Base-by-base conservation (phyloP, 2,888 invertebrate species). In the Isoperla grammatica region DNA sequence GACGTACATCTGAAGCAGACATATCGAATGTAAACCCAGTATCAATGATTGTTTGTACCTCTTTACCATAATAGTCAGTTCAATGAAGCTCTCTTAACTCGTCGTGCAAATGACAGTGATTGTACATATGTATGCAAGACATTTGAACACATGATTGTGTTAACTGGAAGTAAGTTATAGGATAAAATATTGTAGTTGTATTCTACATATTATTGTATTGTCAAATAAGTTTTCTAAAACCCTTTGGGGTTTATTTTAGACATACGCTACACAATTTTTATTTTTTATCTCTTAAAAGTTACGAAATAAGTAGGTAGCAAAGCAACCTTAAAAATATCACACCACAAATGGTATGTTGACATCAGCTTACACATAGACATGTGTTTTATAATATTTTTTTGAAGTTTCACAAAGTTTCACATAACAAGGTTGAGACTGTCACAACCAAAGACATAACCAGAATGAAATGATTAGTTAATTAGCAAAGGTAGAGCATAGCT, bases 21-120 rank as follows among this genome's bases (percentile, higher is more conserved):
- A 63, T 63, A 63, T 63, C 63, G 60, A 60, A 56, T 63, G 57
- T n/a, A 50, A 62, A 56, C 53, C 53, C 59, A 58, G 53, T 60
- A 48, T 61, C 60, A 56, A 61, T 63, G 58, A 63, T 49, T 63
- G 63, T 63, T 63, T 46, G 42, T 55, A 37, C 61, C 49, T 61
- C 58, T 59, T 46, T 56, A 63, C 57, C 40, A 56, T 62, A n/a
- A 60, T 60, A 54, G 62, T 53, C 43, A 60, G 57, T 60, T 60
- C 39, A 59, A 62, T 45, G 39, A 50, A 61, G 63, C 63, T 63
- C 63, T 63, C 63, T 63, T 42, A 46, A n/a, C n/a, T n/a, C n/a
- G n/a, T 57, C 29, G 63, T 60, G 58, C 58, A 59, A 60, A 58
- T 63, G 63, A 29, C 29, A 48, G 55, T 35, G 54, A 55, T 39